These are phyloP conservation scores for Orius insidiosus DNA, from an alignment of 1,140 invertebrate genomes.

Conservation along the genomic window DNA sequence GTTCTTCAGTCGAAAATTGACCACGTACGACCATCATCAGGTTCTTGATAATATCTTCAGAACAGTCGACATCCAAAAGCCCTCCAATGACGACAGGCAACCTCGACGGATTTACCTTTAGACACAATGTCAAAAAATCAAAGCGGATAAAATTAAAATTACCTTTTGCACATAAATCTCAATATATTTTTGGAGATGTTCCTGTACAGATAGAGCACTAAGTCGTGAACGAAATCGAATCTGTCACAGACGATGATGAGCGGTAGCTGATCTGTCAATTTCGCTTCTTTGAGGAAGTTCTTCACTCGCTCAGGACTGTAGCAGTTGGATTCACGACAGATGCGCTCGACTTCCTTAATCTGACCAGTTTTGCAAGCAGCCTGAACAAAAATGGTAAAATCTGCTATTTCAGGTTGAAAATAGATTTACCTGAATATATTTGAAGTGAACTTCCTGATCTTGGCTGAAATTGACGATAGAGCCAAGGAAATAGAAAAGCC, in stretches of 20 bases:
- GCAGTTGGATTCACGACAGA: conserved; percentile 96
- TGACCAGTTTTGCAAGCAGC: conserved; percentile 96
- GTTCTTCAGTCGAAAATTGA: conserved; percentile 96
- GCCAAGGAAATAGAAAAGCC: conserved; percentile 96
- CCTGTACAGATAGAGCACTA: conserved; percentile 94
- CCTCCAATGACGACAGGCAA: conserved; percentile 96
- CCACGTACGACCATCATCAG: conserved; percentile 91
- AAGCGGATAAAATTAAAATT: background rate
- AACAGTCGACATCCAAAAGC: conserved; percentile 92
- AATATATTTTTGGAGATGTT: conserved; percentile 98
- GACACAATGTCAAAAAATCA: conserved; percentile 14
- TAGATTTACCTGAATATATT: conserved; percentile 74
- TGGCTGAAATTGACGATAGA: conserved; percentile 99
- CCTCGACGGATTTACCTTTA: conserved; percentile 91
- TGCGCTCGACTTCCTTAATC: conserved; percentile 98
- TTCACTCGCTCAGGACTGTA: conserved; percentile 98
- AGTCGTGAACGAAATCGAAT: conserved; percentile 98
- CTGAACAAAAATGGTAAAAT: conserved; percentile 26
- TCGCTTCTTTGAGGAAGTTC: conserved; percentile 98
- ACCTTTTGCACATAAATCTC: conserved; percentile 99
- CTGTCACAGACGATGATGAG: conserved; percentile 99
- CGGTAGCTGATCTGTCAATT: conserved; percentile 91
- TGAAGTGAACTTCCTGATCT: conserved; percentile 98
- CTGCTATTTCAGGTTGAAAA: no score
- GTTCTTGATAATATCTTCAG: conserved; percentile 98